Evolutionary conservation across 37 sponge, comb jelly and placozoan species (phyloP), one percentile per base, ranked within the genome.

Genomic region (Chondrosia reniformis): DNA sequence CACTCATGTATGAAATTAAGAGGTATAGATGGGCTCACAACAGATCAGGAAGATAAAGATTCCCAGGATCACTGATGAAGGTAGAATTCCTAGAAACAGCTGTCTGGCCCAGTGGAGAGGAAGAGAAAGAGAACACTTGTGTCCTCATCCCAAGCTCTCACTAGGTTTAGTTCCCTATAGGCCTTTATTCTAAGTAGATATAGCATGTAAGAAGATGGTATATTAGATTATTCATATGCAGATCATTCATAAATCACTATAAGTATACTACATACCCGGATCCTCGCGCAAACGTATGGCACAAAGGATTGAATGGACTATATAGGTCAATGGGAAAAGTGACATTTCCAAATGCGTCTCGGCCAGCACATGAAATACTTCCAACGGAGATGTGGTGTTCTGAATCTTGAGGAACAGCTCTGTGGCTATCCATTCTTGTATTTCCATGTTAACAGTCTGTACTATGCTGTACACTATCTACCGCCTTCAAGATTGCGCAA

Each of bases 391-490:
- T 30, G 67, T 33, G 40, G 37, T 31, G 4, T 66, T 66, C 67
- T 66, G 67, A 3, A 66, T 40, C 4, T 66, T 66, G 67, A 66
- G 67, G 30, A 66, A 66, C 5, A 66, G 36, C 39, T 66, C 67
- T 4, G 67, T 66, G 30, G 67, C 67, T 17, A 66, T 5, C 21
- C 21, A 66, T 5, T 66, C 67, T 36, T 66, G 67, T 37, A 66
- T 66, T 8, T 66, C 67, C 9, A 66, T n/a, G n/a, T n/a, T n/a
- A n/a, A n/a, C n/a, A n/a, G n/a, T n/a, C n/a, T n/a, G n/a, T n/a
- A n/a, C n/a, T n/a, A n/a, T n/a, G n/a, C n/a, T n/a, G n/a, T n/a
- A n/a, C n/a, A n/a, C n/a, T n/a, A n/a, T n/a, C n/a, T n/a, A n/a
- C n/a, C n/a, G n/a, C n/a, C n/a, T n/a, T n/a, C n/a, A n/a, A n/a